These are phyloP conservation scores for Oophaga sylvatica DNA, from an alignment of 2,797 vertebrate species.

Conservation along the genomic window DNA sequence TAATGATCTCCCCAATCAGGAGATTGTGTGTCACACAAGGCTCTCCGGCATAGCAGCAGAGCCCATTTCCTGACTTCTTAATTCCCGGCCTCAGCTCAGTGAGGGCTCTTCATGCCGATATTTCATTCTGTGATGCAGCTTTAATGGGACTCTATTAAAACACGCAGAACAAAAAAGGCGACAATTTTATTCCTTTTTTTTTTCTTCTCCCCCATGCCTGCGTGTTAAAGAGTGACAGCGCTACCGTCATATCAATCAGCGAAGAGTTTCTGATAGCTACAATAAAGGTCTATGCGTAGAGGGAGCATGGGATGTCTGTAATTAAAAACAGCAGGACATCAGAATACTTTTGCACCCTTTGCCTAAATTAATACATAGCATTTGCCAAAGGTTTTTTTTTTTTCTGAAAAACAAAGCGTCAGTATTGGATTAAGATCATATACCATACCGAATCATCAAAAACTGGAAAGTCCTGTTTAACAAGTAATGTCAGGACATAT, in stretches of 20 bases:
- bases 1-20: conserved; percentile 96
- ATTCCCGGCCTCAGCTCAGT: conserved; percentile 83
- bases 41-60: conserved; percentile 82
- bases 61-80: conserved; percentile 85
- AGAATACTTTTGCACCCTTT: conserved; percentile 21
- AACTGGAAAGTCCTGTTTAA: not conserved
- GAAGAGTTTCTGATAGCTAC: conserved; percentile 70
- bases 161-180: conserved; percentile 80
- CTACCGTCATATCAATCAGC: conserved; percentile 80
- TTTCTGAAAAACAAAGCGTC: not conserved
- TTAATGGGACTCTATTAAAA: conserved; percentile 84
- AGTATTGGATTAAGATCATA: not conserved
- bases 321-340: conserved; percentile 66
- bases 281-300: conserved; percentile 62
- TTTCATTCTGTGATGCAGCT: conserved; percentile 83
- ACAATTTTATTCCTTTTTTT: conserved; percentile 65
- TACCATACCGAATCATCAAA: not conserved
- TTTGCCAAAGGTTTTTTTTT: conserved; percentile 27
- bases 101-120: conserved; percentile 83
- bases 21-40: conserved; percentile 84
- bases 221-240: conserved; percentile 77
- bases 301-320: conserved; percentile 63
- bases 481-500: not conserved
- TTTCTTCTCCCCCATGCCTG: conserved; percentile 18
- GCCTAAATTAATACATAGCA: conserved; percentile 54